phyloP scores from a whole-genome alignment of 2,113 vertebrate genomes.

The Poecile atricapillus region DNA sequence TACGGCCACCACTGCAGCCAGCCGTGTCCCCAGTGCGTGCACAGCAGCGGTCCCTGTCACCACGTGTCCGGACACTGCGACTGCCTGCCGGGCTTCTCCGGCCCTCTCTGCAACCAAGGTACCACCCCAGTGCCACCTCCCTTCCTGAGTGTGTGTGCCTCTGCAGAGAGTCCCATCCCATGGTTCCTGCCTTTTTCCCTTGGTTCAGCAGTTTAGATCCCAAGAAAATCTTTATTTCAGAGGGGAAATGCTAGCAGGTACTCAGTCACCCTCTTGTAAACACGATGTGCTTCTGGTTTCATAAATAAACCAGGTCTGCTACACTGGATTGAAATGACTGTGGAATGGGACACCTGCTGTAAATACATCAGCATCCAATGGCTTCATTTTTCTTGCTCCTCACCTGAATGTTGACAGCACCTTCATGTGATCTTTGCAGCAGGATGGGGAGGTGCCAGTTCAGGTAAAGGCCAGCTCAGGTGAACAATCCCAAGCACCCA shows the following conservation, averaged over 20 bases:
- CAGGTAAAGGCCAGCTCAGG: not conserved
- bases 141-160: not conserved
- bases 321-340: conserved; percentile 10
- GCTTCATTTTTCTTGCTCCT: conserved; percentile 41
- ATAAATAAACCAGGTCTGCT: conserved; percentile 47
- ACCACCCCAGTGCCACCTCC: not conserved
- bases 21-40: conserved; percentile 90
- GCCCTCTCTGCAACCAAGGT: conserved; percentile 95
- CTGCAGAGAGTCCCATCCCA: not conserved
- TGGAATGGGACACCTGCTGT: conserved; percentile 40
- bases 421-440: not conserved
- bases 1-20: conserved; percentile 91
- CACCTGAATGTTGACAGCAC: conserved; percentile 1
- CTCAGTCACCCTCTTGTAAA: conserved; percentile 17
- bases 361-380: conserved; percentile 26
- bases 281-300: conserved; percentile 33
- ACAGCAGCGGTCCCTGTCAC: conserved; percentile 91
- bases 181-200: not conserved
- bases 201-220: not conserved
- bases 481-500: not conserved
- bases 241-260: not conserved
- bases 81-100: conserved; percentile 90
- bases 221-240: not conserved
- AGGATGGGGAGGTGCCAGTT: not conserved
- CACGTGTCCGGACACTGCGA: conserved; percentile 91